phyloP scores from a whole-genome alignment of 2,797 vertebrate species.

The Rhynchotus rufescens region DNA sequence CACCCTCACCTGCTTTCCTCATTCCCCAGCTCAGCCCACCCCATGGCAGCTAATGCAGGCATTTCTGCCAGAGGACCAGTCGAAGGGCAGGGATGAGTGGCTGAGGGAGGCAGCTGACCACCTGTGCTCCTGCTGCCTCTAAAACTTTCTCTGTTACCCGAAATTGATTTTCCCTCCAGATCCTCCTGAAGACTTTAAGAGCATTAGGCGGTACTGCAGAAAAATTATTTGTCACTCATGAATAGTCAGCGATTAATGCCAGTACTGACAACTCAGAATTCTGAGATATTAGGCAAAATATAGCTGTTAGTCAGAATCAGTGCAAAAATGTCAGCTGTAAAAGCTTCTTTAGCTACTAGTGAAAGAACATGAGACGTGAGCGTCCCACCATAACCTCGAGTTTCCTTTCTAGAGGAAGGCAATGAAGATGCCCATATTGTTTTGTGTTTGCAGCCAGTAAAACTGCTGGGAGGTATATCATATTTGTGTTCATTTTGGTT shows the following conservation, averaged over 20 bases:
- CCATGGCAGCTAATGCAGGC: neutral
- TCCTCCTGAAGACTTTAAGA: neutral
- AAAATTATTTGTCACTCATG: neutral
- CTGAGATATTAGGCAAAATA: neutral
- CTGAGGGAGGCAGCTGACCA: fast-evolving
- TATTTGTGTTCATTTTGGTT: neutral
- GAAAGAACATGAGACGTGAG: neutral
- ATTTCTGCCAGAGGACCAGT: neutral
- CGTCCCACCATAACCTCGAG: neutral
- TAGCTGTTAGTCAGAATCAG: neutral
- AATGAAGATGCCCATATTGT: neutral
- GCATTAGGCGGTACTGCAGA: neutral
- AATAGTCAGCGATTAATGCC: neutral
- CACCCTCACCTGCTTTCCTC: neutral
- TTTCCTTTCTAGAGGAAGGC: neutral
- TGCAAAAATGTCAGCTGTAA: neutral
- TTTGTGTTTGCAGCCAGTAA: neutral
- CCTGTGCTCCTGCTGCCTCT: neutral
- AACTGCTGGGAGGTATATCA: neutral
- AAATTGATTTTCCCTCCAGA: neutral
- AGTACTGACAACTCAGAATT: neutral
- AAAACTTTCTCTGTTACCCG: neutral
- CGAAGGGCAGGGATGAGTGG: neutral
- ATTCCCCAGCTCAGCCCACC: neutral
- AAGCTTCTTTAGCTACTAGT: neutral